Base-by-base conservation (phyloP, 2,888 invertebrate species). In the Phalangium opilio region DNA sequence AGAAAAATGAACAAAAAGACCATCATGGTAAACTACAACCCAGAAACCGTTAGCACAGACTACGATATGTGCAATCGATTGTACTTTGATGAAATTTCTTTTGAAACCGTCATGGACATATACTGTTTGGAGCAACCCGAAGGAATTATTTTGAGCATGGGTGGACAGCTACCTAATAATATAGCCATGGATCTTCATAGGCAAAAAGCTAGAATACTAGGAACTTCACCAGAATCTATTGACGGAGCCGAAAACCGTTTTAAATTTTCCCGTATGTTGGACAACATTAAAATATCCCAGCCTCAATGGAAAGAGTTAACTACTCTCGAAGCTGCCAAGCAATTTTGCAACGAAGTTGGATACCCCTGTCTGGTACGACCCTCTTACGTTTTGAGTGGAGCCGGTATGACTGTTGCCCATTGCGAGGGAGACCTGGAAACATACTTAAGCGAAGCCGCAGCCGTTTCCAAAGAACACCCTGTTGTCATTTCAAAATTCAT, bases 401-500 rank as follows among this genome's bases (percentile, higher is more conserved):
- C 98, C 1, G 96, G 96, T 2, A 98, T 98, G 98, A 98, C 95
- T 66, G 93, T 95, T 1, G 96, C 95, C 0, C 82, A 90, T 64
- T 83, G 86, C 8, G 80, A 83, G 58, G 79, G 83, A 63, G 96
- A 98, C 63, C 72, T 98, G 50, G 84, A 90, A 67, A 78, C 81
- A 0, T 99, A 93, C 66, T 70, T 99, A 41, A 65, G 64, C 14
- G 69, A 73, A 59, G 95, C 96, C 2, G 84, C 86, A 56, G 75
- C 82, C 59, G 89, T 98, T 2, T 90, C 70, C 62, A 95, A 91
- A 66, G 95, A 98, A 54, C 81, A 95, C 67, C 96, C 98, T 0
- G 95, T 99, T 1, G 98, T 99, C 0, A 96, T 99, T 54, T 95
- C 96, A 0, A 98, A 99, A 69, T 98, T 91, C 65, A 82, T 99